Conservation (phyloP, 2,888 invertebrate species). For the Pterostichus niger region DNA sequence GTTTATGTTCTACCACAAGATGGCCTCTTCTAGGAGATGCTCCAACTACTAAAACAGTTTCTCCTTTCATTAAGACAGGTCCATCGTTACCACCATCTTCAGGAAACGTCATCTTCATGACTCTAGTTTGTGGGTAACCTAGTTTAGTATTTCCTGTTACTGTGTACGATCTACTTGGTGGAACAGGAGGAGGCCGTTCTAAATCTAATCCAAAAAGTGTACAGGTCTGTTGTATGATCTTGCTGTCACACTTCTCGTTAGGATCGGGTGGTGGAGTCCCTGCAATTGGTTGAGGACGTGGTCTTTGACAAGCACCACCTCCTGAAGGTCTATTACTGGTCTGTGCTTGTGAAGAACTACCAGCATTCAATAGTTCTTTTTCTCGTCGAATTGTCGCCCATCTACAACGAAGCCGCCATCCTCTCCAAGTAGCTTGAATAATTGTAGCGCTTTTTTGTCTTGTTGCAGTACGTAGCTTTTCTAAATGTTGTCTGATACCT, state of each 20-base stretch:
- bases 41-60: conserved; percentile 92
- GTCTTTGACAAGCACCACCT: conserved; percentile 79
- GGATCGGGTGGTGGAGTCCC: conserved; percentile 92
- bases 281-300: conserved; percentile 93
- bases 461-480: conserved; percentile 88
- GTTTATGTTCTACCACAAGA: conserved; percentile 90
- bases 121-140: conserved; percentile 94
- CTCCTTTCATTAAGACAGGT: conserved; percentile 87
- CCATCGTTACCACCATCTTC: conserved; percentile 79
- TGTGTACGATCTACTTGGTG: conserved; percentile 93
- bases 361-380: conserved; percentile 68
- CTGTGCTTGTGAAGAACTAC: conserved; percentile 68
- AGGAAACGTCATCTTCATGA: conserved; percentile 94
- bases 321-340: conserved; percentile 69
- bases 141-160: conserved; percentile 94
- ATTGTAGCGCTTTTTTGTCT: conserved; percentile 89
- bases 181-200: conserved; percentile 95
- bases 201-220: conserved; percentile 93
- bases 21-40: conserved; percentile 92
- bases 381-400: conserved; percentile 81
- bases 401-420: conserved; percentile 85
- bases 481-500: conserved; percentile 93
- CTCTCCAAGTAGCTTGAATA: conserved; percentile 92
- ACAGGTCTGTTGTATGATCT: conserved; percentile 94
- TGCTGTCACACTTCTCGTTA: conserved; percentile 91